Conservation (phyloP, 2,797 vertebrate genomes). For the Pseudochromis fuscus region DNA sequence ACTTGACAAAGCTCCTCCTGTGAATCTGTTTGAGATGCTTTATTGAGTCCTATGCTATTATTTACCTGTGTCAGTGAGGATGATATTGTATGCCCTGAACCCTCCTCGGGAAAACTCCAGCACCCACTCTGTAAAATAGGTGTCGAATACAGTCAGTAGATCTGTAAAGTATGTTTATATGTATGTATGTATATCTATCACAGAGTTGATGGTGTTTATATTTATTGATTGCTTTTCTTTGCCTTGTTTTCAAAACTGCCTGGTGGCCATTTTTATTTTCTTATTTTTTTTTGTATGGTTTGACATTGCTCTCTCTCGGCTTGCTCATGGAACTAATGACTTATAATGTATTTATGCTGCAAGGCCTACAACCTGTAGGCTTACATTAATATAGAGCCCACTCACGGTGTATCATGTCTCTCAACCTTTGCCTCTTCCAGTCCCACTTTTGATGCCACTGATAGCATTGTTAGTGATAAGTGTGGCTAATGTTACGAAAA, state of each 20-base stretch:
- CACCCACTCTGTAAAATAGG: conserved; percentile 80
- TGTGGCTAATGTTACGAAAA: conserved; percentile 65
- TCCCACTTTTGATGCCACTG: conserved; percentile 61
- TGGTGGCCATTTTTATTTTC: conserved; percentile 80
- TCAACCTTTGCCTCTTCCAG: conserved; percentile 63
- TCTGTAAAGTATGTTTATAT: conserved; percentile 88
- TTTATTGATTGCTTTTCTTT: conserved; percentile 82
- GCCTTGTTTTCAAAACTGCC: conserved; percentile 80
- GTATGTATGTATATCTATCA: conserved; percentile 88
- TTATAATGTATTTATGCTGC: conserved; percentile 81
- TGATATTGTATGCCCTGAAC: conserved; percentile 65
- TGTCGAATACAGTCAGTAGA: conserved; percentile 78
- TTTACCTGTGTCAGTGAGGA: conserved; percentile 75
- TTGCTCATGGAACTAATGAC: conserved; percentile 69
- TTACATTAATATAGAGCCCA: conserved; percentile 62
- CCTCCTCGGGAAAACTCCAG: conserved; percentile 59
- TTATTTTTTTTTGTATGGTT: conserved; percentile 77
- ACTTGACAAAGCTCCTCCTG: conserved; percentile 82
- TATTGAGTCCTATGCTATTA: conserved; percentile 81
- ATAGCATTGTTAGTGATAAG: conserved; percentile 54
- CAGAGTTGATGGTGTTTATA: conserved; percentile 86
- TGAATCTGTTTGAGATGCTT: conserved; percentile 82
- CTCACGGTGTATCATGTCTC: conserved; percentile 58
- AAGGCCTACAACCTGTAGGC: conserved; percentile 71
- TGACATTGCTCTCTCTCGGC: conserved; percentile 67